Conservation (phyloP, 2,113 vertebrate genomes). For the Vanacampus margaritifer region DNA sequence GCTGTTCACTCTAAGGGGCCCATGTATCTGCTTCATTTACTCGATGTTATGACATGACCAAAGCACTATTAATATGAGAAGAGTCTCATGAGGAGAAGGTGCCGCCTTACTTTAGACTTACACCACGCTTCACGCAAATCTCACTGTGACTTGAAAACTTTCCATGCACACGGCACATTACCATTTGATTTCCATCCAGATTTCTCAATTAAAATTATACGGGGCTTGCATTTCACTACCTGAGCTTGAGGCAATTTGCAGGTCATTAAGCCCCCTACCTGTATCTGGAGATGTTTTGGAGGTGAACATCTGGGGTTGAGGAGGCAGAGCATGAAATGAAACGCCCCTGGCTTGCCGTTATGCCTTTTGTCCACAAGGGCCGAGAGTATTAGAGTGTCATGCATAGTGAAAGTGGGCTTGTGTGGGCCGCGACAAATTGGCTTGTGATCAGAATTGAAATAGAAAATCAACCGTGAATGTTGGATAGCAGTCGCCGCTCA, state of each 20-base stretch:
- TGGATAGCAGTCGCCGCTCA: slow-evolving; percentile 23
- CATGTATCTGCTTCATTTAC: slow-evolving; percentile 68
- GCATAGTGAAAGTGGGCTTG: slow-evolving; percentile 57
- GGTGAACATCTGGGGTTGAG: slow-evolving; percentile 79
- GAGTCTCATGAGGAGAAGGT: slow-evolving; percentile 50
- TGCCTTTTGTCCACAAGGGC: slow-evolving; percentile 68
- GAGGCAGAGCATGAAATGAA: slow-evolving; percentile 75
- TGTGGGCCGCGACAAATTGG: slow-evolving; percentile 51
- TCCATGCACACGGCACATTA: slow-evolving; percentile 72
- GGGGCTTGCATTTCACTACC: slow-evolving; percentile 78
- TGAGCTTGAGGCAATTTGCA: slow-evolving; percentile 70
- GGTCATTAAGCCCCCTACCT: slow-evolving; percentile 75
- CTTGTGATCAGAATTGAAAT: slow-evolving; percentile 56
- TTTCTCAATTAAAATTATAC: slow-evolving; percentile 78
- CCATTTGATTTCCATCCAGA: slow-evolving; percentile 72
- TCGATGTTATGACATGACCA: slow-evolving; percentile 59
- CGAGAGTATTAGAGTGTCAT: slow-evolving; percentile 61
- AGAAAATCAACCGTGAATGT: slow-evolving; percentile 47
- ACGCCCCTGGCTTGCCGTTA: slow-evolving; percentile 60
- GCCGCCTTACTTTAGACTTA: slow-evolving; percentile 49
- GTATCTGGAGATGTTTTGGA: slow-evolving; percentile 73
- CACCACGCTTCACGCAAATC: slow-evolving; percentile 47
- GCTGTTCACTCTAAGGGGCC: slow-evolving; percentile 59
- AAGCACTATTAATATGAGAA: slow-evolving; percentile 65
- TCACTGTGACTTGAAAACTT: slow-evolving; percentile 66